Evolutionary conservation across 1,140 invertebrate species (phyloP), one percentile per base, ranked within the genome.

Genomic region (Hylaeus volcanicus): DNA sequence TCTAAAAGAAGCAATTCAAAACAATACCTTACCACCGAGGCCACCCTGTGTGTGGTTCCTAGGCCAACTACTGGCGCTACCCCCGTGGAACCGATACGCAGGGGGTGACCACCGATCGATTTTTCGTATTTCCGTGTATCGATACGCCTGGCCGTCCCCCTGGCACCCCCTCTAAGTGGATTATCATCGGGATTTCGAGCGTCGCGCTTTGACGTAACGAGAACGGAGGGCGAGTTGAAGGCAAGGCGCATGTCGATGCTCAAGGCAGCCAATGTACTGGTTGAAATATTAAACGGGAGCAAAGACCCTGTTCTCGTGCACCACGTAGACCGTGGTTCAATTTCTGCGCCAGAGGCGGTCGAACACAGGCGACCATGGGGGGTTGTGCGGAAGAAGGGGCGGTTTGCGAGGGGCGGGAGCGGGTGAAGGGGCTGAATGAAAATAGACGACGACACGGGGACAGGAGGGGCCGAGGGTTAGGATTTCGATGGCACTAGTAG

Each of bases 211-310:
- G 81, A 83, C 77, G 84, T 77, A 83, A 86, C 85, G 85, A 63
- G 66, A 74, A 70, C 71, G 75, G 41, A 73, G 65, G 26, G 58
- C 61, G 68, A 55, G 66, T 58, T 39, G 77, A 77, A 74, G 79
- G 77, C 77, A 80, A 81, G 61, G 92, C 88, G 88, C 91, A 91
- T 91, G 92, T 92, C 90, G 90, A 90, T 91, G 90, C 88, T 91
- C 88, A 90, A 89, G 84, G 89, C 87, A 90, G 90, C 91, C 90
- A 90, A 92, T 93, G 90, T 90, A 92, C 91, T 89, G 88, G 87
- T 89, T 93, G 91, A 93, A 93, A 92, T 93, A 93, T 93, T 93
- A 93, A 93, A 91, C 89, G 92, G 90, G 92, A 92, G 90, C 92
- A 92, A 93, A 93, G 92, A 92, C 91, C 92, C 91, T 89, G 83